Base-by-base conservation (phyloP, 2,797 vertebrate genomes). In the Xiphophorus birchmanni region DNA sequence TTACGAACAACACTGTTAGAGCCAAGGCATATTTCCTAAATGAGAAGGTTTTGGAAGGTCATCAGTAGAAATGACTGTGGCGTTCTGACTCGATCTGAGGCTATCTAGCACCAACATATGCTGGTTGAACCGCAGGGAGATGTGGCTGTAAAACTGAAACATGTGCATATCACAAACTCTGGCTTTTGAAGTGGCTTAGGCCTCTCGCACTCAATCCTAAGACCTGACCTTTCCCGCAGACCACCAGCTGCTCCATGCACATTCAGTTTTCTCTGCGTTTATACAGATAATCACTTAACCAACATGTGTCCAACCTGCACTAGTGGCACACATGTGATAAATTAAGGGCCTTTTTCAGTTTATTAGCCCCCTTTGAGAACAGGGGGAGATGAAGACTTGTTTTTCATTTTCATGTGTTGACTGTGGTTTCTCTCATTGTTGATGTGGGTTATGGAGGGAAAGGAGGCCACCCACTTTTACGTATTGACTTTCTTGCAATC, bases 201-300 rank as follows among this genome's bases (percentile, higher is more conserved):
- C 78, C 84, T 69, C 87, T 79, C 13, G 2, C 72, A 11, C 73
- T 81, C 42, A 0, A 71, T 89, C 85, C 78, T 80, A 80, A 80
- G 81, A 75, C 52, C 84, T 92, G 91, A 94, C 92, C 92, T 93
- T 93, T 87, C 74, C 73, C 29, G 77, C 54, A 60, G 88, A 81
- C 90, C 90, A 81, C 89, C 88, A 77, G 69, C 92, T 69, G 86
- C 82, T 87, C 78, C 23, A 35, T 4, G 26, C 74, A 63, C 15
- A 26, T 81, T 60, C 23, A 0, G 7, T 44, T 48, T 37, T 76
- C 75, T 85, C 80, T 88, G 80, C 63, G 2, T 81, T 84, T 75
- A 45, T 73, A 67, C 67, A 92, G 87, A 93, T 93, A 90, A 93
- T 90, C 88, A 78, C 88, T 78, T 77, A 83, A 18, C 78, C 74